These are phyloP conservation scores for Drosophila albomicans DNA, from an alignment of 1,140 invertebrate genomes.

Conservation along the genomic window DNA sequence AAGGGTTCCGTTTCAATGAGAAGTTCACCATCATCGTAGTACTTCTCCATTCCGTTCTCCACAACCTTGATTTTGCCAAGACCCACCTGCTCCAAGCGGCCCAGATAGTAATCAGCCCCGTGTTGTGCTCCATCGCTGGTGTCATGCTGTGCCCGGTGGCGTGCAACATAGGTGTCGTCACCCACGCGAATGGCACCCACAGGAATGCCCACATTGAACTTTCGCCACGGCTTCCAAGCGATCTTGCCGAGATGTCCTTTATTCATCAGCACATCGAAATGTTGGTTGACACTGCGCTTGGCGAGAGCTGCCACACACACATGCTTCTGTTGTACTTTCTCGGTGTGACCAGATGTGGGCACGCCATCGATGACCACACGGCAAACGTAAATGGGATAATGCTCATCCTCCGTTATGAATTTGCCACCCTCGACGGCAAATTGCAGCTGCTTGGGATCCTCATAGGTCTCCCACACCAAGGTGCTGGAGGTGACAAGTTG, in stretches of 20 bases:
- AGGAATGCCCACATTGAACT: slow-evolving; percentile 87
- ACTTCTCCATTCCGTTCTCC: slow-evolving; percentile 86
- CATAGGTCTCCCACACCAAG: slow-evolving; percentile 86
- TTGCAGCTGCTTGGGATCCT: slow-evolving; percentile 84
- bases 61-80: slow-evolving; percentile 89
- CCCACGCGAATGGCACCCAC: slow-evolving; percentile 88
- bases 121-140: slow-evolving; percentile 69
- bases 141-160: slow-evolving; percentile 76
- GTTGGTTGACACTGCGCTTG: slow-evolving; percentile 87
- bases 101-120: slow-evolving; percentile 86
- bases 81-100: slow-evolving; percentile 88
- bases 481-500: slow-evolving; percentile 87
- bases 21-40: slow-evolving; percentile 89
- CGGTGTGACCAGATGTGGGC: slow-evolving; percentile 89
- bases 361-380: slow-evolving; percentile 89
- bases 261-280: slow-evolving; percentile 92
- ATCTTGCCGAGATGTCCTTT: slow-evolving; percentile 90
- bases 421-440: slow-evolving; percentile 87
- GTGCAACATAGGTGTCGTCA: slow-evolving; percentile 85
- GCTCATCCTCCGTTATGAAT: slow-evolving; percentile 82
- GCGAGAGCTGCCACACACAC: slow-evolving; percentile 88
- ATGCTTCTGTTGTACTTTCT: slow-evolving; percentile 86
- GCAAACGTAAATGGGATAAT: slow-evolving; percentile 90
- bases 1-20: slow-evolving; percentile 92
- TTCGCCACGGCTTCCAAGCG: slow-evolving; percentile 90